Evolutionary conservation across 2,888 invertebrate species (phyloP).

Genomic region (Abrostola triplasia): DNA sequence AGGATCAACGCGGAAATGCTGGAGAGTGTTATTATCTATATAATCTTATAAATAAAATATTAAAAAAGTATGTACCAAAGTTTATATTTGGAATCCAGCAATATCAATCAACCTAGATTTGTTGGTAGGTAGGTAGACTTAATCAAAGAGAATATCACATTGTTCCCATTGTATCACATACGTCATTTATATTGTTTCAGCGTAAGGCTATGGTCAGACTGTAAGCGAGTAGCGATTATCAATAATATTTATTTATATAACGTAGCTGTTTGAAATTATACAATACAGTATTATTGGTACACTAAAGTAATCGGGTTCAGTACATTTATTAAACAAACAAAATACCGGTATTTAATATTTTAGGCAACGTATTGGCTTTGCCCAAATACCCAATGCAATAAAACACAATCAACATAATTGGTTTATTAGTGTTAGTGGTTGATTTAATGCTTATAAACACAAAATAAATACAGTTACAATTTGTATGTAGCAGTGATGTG

Average conservation of each 20-base stretch:
- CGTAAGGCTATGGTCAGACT: conserved; percentile 28
- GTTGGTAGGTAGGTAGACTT: conserved; percentile 51
- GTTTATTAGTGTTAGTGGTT: conserved; percentile 1
- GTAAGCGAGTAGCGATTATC: conserved; percentile 36
- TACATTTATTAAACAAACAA: background rate
- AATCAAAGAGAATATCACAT: conserved; percentile 39
- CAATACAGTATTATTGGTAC: too few species aligned
- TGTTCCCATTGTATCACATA: conserved; percentile 28
- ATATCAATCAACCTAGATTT: conserved; percentile 51
- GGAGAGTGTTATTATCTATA: conserved; percentile 56
- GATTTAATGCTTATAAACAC: background rate
- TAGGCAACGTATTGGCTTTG: background rate
- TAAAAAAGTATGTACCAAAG: conserved; percentile 68
- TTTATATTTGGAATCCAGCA: conserved; percentile 66
- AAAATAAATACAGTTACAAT: background rate
- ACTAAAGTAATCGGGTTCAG: background rate
- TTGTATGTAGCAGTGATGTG: background rate
- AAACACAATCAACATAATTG: background rate
- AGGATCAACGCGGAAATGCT: conserved; percentile 51
- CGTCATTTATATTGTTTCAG: conserved; percentile 19
- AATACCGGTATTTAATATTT: background rate
- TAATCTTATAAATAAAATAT: conserved; percentile 55
- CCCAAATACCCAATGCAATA: background rate
- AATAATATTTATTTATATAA: background rate
- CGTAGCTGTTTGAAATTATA: background rate